Evolutionary conservation across 92 coral and sea anemone genomes (phyloP), one percentile per base, ranked within the genome.

Genomic region (Parazoanthus swiftii): DNA sequence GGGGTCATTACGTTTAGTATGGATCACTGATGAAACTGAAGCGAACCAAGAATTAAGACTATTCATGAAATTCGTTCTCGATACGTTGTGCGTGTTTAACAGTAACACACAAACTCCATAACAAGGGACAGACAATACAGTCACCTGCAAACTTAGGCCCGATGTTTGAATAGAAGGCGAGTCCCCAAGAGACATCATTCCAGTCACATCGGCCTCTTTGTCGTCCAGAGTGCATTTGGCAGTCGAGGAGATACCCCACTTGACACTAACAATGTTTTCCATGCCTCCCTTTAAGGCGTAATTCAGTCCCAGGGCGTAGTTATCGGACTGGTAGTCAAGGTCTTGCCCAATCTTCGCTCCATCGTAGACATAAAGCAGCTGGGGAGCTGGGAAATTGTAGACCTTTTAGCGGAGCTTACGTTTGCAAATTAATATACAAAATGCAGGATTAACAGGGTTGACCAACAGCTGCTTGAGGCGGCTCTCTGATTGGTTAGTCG

Each of bases 221-320:
- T 91, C 95, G 65, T 94, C 86, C 38, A 97, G 85, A 8, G 98
- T 89, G 76, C 99, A 97, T 15, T 88, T 91, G 1, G 94, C 11
- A 10, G 83, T 26, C 0, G 94, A 86, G 44, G 98, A 95, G 36
- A 97, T 92, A 6, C 99, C 98, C 99, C 99, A 97, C 79, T 92
- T 92, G 39, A 92, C 89, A 43, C 92, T 89, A 43, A 91, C 90
- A 6, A 97, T 77, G 23, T 95, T 94, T 21, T 86, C 65, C 26
- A 76, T 54, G 39, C 86, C 88, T 46, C 91, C 91, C 36, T 58
- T 89, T 85, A 93, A 75, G 46, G 91, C 95, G 83, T 93, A 97
- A 77, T 95, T 92, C 91, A 94, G 81, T 0, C 97, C 99, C 56
- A 97, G 75, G 9, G 92, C 89, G 74, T 82, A 92, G 7, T 76